These are phyloP conservation scores for Oncorhynchus keta DNA, from an alignment of 2,113 vertebrate genomes.

Conservation along the genomic window DNA sequence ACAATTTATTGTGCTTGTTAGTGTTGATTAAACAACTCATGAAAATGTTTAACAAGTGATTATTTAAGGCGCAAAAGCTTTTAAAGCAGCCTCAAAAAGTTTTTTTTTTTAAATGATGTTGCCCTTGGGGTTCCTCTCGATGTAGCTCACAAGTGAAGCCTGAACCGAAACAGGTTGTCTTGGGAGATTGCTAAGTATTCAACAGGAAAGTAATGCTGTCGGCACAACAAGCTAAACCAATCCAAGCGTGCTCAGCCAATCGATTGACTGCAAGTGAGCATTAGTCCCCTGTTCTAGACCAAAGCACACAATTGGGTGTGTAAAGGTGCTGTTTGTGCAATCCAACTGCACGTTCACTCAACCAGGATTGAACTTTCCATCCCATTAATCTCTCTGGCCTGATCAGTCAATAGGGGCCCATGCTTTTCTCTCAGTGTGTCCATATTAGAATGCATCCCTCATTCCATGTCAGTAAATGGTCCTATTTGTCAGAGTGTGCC, in stretches of 20 bases:
- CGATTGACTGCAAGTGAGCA: not conserved
- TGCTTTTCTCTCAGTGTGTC: conserved; percentile 50
- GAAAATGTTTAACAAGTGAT: conserved; percentile 61
- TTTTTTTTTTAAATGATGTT: conserved; percentile 44
- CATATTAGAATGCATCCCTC: conserved; percentile 60
- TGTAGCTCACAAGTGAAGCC: conserved; percentile 9
- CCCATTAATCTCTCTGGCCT: conserved; percentile 53
- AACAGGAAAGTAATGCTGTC: not conserved
- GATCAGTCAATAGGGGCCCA: conserved; percentile 48
- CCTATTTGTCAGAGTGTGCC: conserved; percentile 62
- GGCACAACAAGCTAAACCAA: not conserved
- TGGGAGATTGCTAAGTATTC: not conserved
- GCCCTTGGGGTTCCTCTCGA: conserved; percentile 1
- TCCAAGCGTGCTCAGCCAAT: not conserved
- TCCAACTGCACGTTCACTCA: not conserved
- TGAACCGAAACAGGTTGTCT: not conserved
- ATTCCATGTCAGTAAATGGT: conserved; percentile 47
- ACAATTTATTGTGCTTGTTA: conserved; percentile 38
- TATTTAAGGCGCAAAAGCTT: conserved; percentile 59
- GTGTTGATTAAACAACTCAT: conserved; percentile 55
- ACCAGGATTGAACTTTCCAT: conserved; percentile 36
- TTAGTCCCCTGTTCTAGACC: not conserved
- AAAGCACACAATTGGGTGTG: not conserved
- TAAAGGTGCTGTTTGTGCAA: not conserved
- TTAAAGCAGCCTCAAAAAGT: conserved; percentile 36